Percentiles rank a stretch among this genome's conserved stretches.
These are phyloP conservation scores for Plotosus lineatus DNA, from an alignment of 2,113 vertebrate species.

Conservation along the genomic window DNA sequence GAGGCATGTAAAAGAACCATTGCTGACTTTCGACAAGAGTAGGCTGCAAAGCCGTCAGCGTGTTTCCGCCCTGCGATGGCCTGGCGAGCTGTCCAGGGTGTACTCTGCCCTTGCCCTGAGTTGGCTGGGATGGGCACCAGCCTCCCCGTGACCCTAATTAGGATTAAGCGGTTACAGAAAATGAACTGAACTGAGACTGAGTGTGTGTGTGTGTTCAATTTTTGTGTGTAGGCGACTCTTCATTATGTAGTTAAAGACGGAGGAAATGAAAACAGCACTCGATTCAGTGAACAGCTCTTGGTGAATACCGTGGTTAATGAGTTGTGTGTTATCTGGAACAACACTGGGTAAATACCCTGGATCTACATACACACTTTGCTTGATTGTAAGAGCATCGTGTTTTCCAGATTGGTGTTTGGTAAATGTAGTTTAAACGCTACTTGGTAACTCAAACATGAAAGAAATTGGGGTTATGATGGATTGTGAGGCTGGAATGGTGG, in stretches of 20 bases:
- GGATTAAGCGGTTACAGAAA: no score
- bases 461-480: slow-evolving; percentile 2
- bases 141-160: no score
- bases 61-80: no score
- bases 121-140: no score
- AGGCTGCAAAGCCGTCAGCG: no score
- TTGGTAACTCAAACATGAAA: not conserved
- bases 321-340: slow-evolving; percentile 23
- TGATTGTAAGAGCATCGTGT: slow-evolving; percentile 18
- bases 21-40: no score
- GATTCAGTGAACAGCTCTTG: not conserved
- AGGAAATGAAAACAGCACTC: slow-evolving; percentile 12
- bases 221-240: slow-evolving; percentile 3
- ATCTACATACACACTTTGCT: slow-evolving; percentile 1
- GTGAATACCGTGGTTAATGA: slow-evolving; percentile 29
- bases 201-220: not conserved
- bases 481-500: not conserved
- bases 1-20: no score
- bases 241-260: slow-evolving; percentile 14
- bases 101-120: no score
- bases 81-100: no score
- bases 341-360: slow-evolving; percentile 30
- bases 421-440: slow-evolving; percentile 19
- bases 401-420: slow-evolving; percentile 35
- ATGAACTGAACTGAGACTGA: no score